Evolutionary conservation across 2,888 invertebrate species (phyloP), one percentile per base, ranked within the genome.

Genomic region (Agrochola circellaris): DNA sequence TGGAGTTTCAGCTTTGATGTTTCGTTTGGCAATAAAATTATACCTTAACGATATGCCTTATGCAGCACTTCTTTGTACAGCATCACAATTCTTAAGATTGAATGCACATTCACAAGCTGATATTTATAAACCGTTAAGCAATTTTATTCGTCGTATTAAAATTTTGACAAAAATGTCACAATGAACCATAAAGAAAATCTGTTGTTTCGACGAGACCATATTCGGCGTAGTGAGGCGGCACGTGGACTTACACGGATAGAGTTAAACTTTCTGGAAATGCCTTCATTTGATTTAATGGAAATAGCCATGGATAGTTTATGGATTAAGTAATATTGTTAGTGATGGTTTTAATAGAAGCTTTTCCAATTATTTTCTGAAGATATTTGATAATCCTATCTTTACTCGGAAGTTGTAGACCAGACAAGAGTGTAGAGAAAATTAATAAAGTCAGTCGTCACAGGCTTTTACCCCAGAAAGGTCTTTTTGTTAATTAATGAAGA

Each of bases 221-320:
- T 90, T 92, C 89, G 89, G 77, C 88, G 88, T 78, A 88, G 86
- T 67, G 75, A 89, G 82, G 62, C 89, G 84, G 92, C 90, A 87
- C 86, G 78, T 84, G 84, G 73, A 64, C 71, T 62, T 45, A 61
- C 60, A 45, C 45, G 72, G 74, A 75, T 73, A 65, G 84, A 87
- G 45, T 77, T 85, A 88, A 72, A 80, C 69, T 79, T 71, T 65
- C 89, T 91, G 80, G 92, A 91, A 79, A 84, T 69, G 89, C 58
- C 82, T 77, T 58, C 48, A 64, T 69, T 83, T 78, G 51, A 79
- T 79, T 81, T 58, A 71, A 79, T 70, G 34, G 15, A n/a, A 67
- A 78, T 56, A 15, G 42, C 58, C 34, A n/a, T 61, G n/a, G 4
- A 34, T 64, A 54, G 38, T 67, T 76, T 48, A 56, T 66, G 54